Percentiles rank a stretch among this genome's conserved stretches.
Evolutionary conservation across 2,113 vertebrate genomes (phyloP).

Genomic region (Upupa epops): DNA sequence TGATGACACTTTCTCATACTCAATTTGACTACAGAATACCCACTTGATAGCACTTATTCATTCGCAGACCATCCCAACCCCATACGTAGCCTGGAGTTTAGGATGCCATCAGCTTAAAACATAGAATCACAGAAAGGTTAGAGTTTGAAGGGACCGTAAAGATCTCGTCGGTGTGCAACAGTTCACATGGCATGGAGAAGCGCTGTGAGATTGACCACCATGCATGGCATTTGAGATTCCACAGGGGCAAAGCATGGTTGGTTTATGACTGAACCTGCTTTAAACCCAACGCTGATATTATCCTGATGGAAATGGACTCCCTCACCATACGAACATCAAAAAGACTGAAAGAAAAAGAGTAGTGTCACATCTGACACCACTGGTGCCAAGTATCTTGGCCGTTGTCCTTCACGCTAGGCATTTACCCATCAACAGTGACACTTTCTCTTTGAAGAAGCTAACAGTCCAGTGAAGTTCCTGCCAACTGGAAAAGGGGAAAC

Average conservation of each 20-base stretch:
- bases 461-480: too few relatives aligned
- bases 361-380: background rate
- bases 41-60: background rate
- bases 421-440: too few relatives aligned
- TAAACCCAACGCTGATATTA: background rate
- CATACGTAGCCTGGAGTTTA: background rate
- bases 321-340: background rate
- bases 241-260: background rate
- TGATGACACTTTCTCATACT: background rate
- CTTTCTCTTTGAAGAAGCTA: too few relatives aligned
- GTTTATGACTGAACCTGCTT: background rate
- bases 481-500: too few relatives aligned
- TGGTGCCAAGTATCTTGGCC: background rate
- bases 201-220: accelerated
- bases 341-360: background rate
- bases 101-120: background rate
- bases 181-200: accelerated
- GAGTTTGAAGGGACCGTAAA: too few relatives aligned
- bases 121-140: too few relatives aligned
- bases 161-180: accelerated
- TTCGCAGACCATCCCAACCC: background rate
- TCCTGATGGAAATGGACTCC: background rate
- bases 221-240: background rate
- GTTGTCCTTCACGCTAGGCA: too few relatives aligned
- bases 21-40: background rate